Evolutionary conservation across 2,113 vertebrate genomes (phyloP).

Genomic region (Ondatra zibethicus): DNA sequence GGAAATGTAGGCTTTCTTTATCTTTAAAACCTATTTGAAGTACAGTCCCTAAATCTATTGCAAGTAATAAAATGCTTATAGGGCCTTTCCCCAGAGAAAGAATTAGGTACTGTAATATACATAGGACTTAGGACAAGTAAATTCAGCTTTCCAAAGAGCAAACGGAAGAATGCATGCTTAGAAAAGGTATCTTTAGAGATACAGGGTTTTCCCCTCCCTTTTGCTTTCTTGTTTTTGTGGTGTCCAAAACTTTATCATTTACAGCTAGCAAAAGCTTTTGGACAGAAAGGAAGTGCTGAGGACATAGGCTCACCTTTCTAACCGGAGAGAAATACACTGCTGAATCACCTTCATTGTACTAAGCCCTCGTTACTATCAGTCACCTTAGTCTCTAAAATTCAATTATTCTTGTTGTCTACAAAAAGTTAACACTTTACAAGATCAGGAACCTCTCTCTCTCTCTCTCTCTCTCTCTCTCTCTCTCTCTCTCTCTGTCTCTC

Average conservation of each 20-base stretch:
- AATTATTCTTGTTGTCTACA: constrained; percentile 74
- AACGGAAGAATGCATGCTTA: constrained; percentile 53
- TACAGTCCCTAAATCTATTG: constrained; percentile 73
- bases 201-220: constrained; percentile 5
- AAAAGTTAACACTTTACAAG: constrained; percentile 83
- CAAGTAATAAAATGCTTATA: constrained; percentile 71
- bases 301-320: constrained; percentile 71
- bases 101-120: constrained; percentile 66
- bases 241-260: constrained; percentile 72
- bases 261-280: constrained; percentile 66
- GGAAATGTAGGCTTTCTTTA: constrained; percentile 63
- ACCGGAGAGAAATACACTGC: constrained; percentile 74
- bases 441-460: constrained; percentile 71
- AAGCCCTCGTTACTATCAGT: constrained; percentile 66
- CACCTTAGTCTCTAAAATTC: constrained; percentile 78
- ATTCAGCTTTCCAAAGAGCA: constrained; percentile 65
- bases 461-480: background rate
- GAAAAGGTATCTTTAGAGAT: constrained; percentile 68
- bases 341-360: constrained; percentile 69
- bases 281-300: constrained; percentile 76
- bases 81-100: constrained; percentile 44
- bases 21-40: constrained; percentile 75
- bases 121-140: constrained; percentile 61
- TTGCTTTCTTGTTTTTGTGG: constrained; percentile 38
- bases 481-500: too few species aligned